A percentile compares a stretch with the other conserved stretches of the same genome.
Evolutionary conservation across 2,113 vertebrate species (phyloP).

Genomic region (Morphnarchus princeps): DNA sequence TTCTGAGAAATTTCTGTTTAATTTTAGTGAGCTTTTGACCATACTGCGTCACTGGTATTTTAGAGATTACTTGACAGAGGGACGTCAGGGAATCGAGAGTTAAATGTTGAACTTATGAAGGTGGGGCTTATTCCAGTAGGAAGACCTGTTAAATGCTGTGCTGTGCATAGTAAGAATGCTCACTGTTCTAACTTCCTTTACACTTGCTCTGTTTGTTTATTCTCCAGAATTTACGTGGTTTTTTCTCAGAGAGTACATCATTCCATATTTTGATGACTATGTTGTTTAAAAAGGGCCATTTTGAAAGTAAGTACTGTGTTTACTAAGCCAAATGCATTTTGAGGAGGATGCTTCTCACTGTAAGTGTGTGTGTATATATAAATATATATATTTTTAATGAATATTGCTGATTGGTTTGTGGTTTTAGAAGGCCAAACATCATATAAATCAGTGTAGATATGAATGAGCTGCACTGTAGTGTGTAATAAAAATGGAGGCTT

Average conservation of each 20-base stretch:
- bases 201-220: neutral
- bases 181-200: neutral
- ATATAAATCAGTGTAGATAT: neutral
- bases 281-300: conserved; percentile 86
- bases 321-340: neutral
- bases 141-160: neutral
- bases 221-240: conserved; percentile 81
- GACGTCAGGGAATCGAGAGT: neutral
- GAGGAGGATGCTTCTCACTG: neutral
- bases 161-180: neutral
- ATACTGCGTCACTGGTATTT: neutral
- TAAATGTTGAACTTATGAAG: neutral
- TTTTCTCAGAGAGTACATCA: conserved; percentile 87
- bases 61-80: neutral
- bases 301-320: conserved; percentile 78
- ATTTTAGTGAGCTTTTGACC: neutral
- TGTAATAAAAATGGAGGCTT: neutral
- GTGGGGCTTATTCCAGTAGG: neutral
- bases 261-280: conserved; percentile 91
- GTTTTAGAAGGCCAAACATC: neutral
- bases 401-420: neutral
- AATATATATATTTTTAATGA: neutral
- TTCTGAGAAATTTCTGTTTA: neutral
- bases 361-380: neutral
- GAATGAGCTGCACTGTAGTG: neutral